Conservation (phyloP, 2,888 invertebrate species). For the Rhingia campestris region DNA sequence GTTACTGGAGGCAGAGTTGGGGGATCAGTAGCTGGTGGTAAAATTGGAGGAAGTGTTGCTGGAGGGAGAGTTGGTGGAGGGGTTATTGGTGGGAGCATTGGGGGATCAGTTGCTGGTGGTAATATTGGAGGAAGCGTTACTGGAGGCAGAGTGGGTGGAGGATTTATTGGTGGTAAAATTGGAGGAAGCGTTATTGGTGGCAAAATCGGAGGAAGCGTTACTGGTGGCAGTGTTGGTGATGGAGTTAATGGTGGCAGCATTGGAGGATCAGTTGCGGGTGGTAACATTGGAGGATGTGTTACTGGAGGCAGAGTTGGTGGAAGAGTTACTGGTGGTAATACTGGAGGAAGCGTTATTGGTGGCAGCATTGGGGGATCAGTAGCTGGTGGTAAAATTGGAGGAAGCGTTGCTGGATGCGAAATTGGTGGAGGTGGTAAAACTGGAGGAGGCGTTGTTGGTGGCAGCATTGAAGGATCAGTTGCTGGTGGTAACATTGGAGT, state of each 20-base stretch:
- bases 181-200: not conserved
- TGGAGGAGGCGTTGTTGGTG: no score
- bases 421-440: no score
- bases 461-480: not conserved
- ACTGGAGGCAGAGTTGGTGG: not conserved
- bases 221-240: not conserved
- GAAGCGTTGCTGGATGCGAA: no score
- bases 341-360: not conserved
- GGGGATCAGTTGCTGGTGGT: not conserved
- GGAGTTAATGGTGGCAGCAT: not conserved
- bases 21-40: not conserved
- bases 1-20: slow-evolving; percentile 32
- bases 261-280: not conserved
- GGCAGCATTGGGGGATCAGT: no score
- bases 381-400: no score
- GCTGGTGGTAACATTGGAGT: not conserved
- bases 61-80: no score
- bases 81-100: not conserved
- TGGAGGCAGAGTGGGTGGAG: no score
- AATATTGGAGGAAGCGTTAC: not conserved
- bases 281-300: not conserved
- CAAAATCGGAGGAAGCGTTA: not conserved
- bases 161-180: not conserved
- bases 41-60: not conserved
- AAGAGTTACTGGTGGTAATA: not conserved